Evolutionary conservation across 2,888 invertebrate genomes (phyloP).

Genomic region (Pecten maximus): DNA sequence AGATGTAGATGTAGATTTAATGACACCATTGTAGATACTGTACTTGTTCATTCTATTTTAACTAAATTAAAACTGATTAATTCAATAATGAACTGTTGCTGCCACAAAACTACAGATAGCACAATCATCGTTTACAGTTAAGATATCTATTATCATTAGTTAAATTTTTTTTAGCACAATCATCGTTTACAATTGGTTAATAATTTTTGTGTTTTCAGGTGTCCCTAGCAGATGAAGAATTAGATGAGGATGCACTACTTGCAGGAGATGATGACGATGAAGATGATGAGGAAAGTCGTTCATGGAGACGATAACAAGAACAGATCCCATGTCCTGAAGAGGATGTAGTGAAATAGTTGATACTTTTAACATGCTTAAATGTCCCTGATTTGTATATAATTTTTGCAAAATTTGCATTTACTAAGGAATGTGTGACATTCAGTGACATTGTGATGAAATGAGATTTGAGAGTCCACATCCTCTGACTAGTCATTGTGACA

Average conservation of each 20-base stretch:
- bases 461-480: not conserved
- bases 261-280: conserved; percentile 94
- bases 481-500: not conserved
- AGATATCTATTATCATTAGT: too few relatives aligned
- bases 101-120: too few relatives aligned
- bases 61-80: too few relatives aligned
- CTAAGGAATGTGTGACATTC: not conserved
- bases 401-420: not conserved
- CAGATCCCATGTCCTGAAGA: not conserved
- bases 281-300: conserved; percentile 91
- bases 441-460: not conserved
- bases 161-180: too few relatives aligned
- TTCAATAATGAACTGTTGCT: too few relatives aligned
- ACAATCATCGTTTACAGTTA: too few relatives aligned
- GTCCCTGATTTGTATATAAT: conserved; percentile 10
- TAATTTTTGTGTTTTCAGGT: conserved; percentile 42
- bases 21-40: too few relatives aligned
- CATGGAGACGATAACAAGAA: conserved; percentile 90
- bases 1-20: too few relatives aligned
- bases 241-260: conserved; percentile 87
- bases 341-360: not conserved
- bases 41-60: too few relatives aligned
- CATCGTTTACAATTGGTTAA: too few relatives aligned
- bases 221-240: conserved; percentile 61
- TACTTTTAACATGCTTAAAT: conserved; percentile 25